Conservation (phyloP, 2,797 vertebrate genomes). For the Liasis olivaceus region DNA sequence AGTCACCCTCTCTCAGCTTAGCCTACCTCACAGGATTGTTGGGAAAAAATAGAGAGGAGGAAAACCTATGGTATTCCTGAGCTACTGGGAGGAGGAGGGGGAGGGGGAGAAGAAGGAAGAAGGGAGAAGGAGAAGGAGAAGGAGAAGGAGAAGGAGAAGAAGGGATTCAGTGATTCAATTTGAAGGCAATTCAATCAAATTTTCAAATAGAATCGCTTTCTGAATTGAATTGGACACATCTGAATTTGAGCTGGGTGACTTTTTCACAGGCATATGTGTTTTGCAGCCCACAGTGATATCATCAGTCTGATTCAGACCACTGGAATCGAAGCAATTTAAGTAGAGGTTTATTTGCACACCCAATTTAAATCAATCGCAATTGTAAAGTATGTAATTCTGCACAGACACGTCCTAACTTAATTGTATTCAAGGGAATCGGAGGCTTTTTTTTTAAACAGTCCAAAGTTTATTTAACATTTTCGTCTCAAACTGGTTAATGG, state of each 20-base stretch:
- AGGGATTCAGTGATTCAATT: too few relatives aligned
- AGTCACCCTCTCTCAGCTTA: neutral
- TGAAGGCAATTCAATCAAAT: too few relatives aligned
- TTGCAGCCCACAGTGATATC: neutral
- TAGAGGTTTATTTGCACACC: neutral
- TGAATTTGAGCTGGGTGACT: too few relatives aligned
- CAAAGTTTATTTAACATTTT: neutral
- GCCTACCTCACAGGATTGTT: neutral
- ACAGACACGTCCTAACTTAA: neutral
- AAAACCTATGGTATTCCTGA: too few relatives aligned
- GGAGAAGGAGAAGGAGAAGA: neutral
- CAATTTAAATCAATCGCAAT: neutral
- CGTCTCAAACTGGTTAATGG: neutral
- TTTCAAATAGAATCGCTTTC: too few relatives aligned
- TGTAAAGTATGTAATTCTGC: neutral
- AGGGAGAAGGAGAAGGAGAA: neutral
- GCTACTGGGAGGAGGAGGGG: neutral
- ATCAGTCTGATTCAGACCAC: neutral
- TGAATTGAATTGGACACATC: too few relatives aligned
- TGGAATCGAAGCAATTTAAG: neutral
- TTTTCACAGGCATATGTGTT: neutral
- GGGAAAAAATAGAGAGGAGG: neutral
- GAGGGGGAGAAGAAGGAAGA: too few relatives aligned
- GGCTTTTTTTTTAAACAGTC: neutral
- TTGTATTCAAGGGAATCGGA: neutral